Evolutionary conservation across 2,888 invertebrate species (phyloP).

Genomic region (Acronicta aceris): DNA sequence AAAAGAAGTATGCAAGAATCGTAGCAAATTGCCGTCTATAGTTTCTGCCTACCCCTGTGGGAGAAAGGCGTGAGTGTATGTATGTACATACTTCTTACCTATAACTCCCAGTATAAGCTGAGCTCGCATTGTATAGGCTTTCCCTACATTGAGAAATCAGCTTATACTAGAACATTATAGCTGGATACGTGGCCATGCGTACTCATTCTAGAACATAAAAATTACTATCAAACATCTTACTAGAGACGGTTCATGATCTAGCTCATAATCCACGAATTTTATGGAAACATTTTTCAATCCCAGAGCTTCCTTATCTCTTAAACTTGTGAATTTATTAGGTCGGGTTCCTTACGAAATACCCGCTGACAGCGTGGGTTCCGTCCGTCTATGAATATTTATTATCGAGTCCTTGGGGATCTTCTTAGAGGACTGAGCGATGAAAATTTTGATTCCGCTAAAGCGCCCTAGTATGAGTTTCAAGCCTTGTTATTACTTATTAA

Average conservation of each 20-base stretch:
- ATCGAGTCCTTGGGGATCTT: conserved; percentile 31
- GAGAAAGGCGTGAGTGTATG: no score
- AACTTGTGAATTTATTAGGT: conserved; percentile 49
- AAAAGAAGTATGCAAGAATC: no score
- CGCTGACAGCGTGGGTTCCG: conserved; percentile 31
- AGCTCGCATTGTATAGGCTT: no score
- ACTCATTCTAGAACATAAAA: conserved; percentile 5
- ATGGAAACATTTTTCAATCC: conserved; percentile 43
- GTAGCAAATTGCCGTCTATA: no score
- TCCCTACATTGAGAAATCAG: no score
- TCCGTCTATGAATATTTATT: conserved; percentile 57
- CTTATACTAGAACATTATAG: no score
- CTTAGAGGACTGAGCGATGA: conserved; percentile 33
- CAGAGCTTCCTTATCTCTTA: conserved; percentile 29
- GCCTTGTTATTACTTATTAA: conserved; percentile 44
- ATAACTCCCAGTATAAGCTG: no score
- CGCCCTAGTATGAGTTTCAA: conserved; percentile 22
- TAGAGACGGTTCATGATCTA: conserved; percentile 9
- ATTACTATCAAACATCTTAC: conserved; percentile 28
- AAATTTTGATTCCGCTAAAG: conserved; percentile 44
- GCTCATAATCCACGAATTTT: conserved; percentile 25
- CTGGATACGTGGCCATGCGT: neutral
- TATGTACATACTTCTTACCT: no score
- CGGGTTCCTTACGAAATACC: conserved; percentile 26
- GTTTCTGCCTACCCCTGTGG: no score